Evolutionary conservation across 1,140 invertebrate genomes (phyloP), one percentile per base, ranked within the genome.

Genomic region (Dinothrombium tinctorium): DNA sequence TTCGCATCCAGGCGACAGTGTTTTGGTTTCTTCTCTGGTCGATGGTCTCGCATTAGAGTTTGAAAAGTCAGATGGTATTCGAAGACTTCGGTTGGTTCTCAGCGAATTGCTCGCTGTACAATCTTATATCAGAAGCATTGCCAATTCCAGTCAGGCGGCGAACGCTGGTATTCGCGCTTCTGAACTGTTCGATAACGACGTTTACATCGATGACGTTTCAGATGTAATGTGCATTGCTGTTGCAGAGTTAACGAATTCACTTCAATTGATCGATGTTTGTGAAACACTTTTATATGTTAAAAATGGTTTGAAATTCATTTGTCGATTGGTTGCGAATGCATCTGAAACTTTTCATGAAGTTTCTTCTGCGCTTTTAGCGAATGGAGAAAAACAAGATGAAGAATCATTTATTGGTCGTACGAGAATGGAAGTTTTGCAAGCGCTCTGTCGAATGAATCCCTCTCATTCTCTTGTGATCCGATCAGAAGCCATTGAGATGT

Each of bases 151-250:
- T 15, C 12, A 19, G 23, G 20, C 8, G 12, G 12, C 33, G 2
- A 15, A 9, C 8, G 12, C 20, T 52, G 71, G 71, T 51, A 64
- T 76, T 4, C 81, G 80, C 54, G 69, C 74, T 35, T 87, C 81
- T 0, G 86, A 94, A 54, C 59, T 96, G 20, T 89, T 95, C 63
- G 86, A 94, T 53, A 84, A 84, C 64, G 72, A 76, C 47, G 81
- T 94, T 2, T 94, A 92, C 53, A 66, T 89, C 43, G 84, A 90
- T 56, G 87, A 94, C 62, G 77, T 95, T 25, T 76, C 80, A 40
- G 86, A 94, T 65, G 81, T 90, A 0, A 71, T 96, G 12, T 89
- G 80, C 56, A 90, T 94, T 50, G 83, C 82, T 21, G 40, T 87
- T 28, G 76, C 79, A 9, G 40, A 48, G 43, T 32, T 45, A 41